phyloP scores from a whole-genome alignment of 1,140 invertebrate genomes.

The Yoshiicerus persimilis region DNA sequence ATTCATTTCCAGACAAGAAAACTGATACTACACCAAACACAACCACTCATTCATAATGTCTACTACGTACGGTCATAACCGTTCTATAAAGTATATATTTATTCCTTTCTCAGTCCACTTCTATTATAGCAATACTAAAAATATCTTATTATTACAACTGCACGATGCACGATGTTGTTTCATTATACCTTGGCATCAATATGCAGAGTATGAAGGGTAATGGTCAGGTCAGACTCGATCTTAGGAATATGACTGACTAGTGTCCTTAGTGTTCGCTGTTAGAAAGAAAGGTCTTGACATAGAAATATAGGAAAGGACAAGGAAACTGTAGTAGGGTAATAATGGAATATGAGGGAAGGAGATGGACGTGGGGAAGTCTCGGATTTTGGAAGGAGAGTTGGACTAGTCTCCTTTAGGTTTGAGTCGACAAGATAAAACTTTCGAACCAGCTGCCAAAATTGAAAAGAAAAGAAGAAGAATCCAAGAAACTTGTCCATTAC shows the following conservation, averaged over 20 bases:
- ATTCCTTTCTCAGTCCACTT: background rate
- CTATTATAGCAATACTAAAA: too few species aligned
- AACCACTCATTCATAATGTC: background rate
- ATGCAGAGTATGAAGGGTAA: too few species aligned
- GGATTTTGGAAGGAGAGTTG: background rate
- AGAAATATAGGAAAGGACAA: too few species aligned
- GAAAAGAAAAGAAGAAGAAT: conserved; percentile 30
- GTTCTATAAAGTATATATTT: background rate
- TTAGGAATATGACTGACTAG: too few species aligned
- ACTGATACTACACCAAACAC: background rate
- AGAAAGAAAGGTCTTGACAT: too few species aligned
- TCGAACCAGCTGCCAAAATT: conserved; percentile 30
- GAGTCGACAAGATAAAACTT: conserved; percentile 24
- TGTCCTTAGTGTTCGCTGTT: too few species aligned
- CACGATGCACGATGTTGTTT: too few species aligned
- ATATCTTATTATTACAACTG: too few species aligned
- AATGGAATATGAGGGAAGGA: too few species aligned
- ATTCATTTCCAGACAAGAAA: background rate
- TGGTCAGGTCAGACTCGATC: too few species aligned
- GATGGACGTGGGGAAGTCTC: background rate
- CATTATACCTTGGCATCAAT: too few species aligned
- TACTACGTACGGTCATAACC: background rate
- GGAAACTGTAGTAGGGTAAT: too few species aligned
- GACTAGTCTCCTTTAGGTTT: background rate
- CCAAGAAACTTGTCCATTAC: conserved; percentile 34